Evolutionary conservation across 2,113 vertebrate species (phyloP).

Genomic region (Erythrocercus mccallii): DNA sequence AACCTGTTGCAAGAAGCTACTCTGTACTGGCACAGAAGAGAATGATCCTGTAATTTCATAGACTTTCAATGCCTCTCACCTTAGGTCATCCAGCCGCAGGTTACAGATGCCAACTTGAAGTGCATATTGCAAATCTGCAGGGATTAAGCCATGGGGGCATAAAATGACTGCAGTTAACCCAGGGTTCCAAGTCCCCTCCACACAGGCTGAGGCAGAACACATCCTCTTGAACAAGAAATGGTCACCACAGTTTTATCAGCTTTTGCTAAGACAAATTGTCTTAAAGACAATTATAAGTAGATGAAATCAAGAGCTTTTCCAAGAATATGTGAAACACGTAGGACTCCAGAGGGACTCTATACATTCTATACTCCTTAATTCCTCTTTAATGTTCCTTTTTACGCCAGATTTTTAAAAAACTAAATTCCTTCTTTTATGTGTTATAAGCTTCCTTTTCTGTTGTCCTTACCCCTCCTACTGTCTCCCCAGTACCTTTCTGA

Average conservation of each 20-base stretch:
- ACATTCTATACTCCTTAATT: neutral
- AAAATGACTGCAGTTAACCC: neutral
- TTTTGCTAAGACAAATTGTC: neutral
- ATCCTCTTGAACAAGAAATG: neutral
- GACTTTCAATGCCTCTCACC: neutral
- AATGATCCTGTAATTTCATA: neutral
- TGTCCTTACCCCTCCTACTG: neutral
- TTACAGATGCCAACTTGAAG: neutral
- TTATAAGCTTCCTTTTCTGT: neutral
- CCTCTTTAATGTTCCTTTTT: neutral
- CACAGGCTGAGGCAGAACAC: neutral
- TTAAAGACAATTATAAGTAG: neutral
- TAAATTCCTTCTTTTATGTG: neutral
- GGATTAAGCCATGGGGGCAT: too few species aligned
- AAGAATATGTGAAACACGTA: neutral
- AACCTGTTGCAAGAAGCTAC: neutral
- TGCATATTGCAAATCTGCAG: neutral
- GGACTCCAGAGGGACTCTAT: neutral
- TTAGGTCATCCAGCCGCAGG: neutral
- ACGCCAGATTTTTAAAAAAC: neutral
- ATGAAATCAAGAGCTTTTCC: neutral
- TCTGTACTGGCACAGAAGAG: neutral
- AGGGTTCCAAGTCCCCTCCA: neutral
- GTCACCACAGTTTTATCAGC: neutral
- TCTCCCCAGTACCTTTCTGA: neutral